Base-by-base conservation (phyloP, 2,113 vertebrate species). In the Ammodytes dubius region DNA sequence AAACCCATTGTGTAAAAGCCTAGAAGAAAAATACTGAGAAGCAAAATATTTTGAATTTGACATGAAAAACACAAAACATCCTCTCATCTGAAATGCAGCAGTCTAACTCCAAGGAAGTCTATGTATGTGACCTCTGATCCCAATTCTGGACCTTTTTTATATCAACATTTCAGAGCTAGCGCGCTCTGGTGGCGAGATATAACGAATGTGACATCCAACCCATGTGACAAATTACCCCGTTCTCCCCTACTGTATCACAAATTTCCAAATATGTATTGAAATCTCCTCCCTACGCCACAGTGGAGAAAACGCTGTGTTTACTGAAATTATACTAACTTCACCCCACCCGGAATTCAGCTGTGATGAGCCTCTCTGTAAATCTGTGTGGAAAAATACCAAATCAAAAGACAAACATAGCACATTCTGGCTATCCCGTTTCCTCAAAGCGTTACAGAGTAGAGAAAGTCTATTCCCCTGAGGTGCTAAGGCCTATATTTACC, bases 401-500 rank as follows among this genome's bases (percentile, higher is more conserved):
- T 65, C 67, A 70, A 53, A 77, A 35, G 42, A 61, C 46, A 69
- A 71, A 72, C 13, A 3, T 15, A 52, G 17, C 54, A 54, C 46
- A 17, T 11, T 58, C 43, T 79, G 66, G 27, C 76, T 72, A 27
- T 71, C 54, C 53, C 6, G 46, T 73, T 88, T 89, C 70, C 69
- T 52, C n/a, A 72, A 65, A 79, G 14, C 2, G 14, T 73, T 70
- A 49, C 13, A 61, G 27, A 88, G 66, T n/a, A 49, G 53, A 58
- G 14, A 87, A 56, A 45, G 37, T 53, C 7, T 70, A 73, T 47
- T 57, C 76, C 74, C 77, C 58, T 43, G 35, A 79, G 72, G 14
- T 39, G 13, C 35, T 8, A 50, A 59, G 35, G 49, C 66, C 80
- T 84, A 79, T 78, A 81, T 85, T 92, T 88, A 86, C 27, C 35